Evolutionary conservation across 2,888 invertebrate genomes (phyloP).

Genomic region (Timema podura): DNA sequence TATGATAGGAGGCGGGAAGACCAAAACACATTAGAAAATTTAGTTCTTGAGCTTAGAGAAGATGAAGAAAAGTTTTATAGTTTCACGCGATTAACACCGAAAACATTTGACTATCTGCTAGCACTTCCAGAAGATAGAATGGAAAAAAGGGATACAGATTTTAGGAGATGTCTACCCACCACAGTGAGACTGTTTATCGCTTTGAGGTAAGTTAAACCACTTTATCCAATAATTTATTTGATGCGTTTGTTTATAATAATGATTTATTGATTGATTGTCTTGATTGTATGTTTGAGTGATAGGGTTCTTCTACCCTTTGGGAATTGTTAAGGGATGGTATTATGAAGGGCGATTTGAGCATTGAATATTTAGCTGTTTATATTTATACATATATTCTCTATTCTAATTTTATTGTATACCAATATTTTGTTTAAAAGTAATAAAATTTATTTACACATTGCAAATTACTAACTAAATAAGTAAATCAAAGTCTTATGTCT

Average conservation of each 20-base stretch:
- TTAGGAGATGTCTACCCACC: background rate
- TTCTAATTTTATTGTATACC: too few species aligned
- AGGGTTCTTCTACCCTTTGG: too few species aligned
- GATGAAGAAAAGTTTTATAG: background rate
- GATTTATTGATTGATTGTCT: too few species aligned
- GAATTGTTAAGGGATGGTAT: too few species aligned
- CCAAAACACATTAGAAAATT: background rate
- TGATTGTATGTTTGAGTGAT: too few species aligned
- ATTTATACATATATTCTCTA: too few species aligned
- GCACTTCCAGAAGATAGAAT: background rate
- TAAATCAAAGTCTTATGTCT: too few species aligned
- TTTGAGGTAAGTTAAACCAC: background rate
- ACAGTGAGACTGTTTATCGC: background rate
- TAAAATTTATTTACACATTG: background rate
- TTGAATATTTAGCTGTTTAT: too few species aligned
- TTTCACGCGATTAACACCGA: background rate
- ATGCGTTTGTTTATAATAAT: too few species aligned
- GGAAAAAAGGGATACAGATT: slow-evolving; percentile 1
- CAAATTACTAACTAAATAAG: background rate
- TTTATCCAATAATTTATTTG: too few species aligned
- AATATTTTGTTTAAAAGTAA: background rate
- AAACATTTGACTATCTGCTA: slow-evolving; percentile 4
- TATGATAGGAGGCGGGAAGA: background rate
- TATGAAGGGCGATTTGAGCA: too few species aligned
- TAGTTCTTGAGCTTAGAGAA: background rate